Base-by-base conservation (phyloP, 2,113 vertebrate genomes). In the Amblyopsis rosae region DNA sequence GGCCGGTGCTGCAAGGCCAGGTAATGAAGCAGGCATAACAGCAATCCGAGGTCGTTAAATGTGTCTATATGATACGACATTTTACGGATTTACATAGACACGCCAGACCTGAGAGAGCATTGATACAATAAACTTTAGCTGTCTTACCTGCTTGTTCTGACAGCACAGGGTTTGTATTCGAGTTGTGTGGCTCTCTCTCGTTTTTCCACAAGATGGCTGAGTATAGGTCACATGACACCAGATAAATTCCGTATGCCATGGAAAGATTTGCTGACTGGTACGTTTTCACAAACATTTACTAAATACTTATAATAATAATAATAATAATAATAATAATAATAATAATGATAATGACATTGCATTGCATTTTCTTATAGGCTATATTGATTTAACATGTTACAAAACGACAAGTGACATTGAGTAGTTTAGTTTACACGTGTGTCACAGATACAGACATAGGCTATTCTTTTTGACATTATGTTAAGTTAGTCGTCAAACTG, bases 161-260 rank as follows among this genome's bases (percentile, higher is more conserved):
- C 92, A 94, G 91, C 88, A 89, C 88, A 88, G 76, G 90, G 85
- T 92, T 93, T 92, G 88, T 91, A 84, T 90, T 83, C 91, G 89
- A 91, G 83, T 86, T 88, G 83, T 86, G 82, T 88, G 73, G 79
- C 82, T 87, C 69, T 68, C 72, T 73, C 83, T 86, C 84, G 85
- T 87, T 70, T 89, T 87, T 92, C 87, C 90, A 93, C 92, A 94
- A 94, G 93, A 94, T 94, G 93, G 92, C 92, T 90, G 92, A 87
- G 82, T 58, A n/a, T 6, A 9, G 66, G 88, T 94, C 92, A 94
- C 92, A 75, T 94, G 93, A 94, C 90, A 62, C 9, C 68, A 72
- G 82, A 70, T 83, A 86, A 77, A 84, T 69, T 87, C 91, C 86
- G 90, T 87, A 90, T 84, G 85, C 62, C n/a, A 61, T 45, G 15